A percentile compares a stretch with the other conserved stretches of the same genome.
These are phyloP conservation scores for Zaprionus ghesquierei DNA, from an alignment of 1,140 invertebrate genomes.

Conservation along the genomic window DNA sequence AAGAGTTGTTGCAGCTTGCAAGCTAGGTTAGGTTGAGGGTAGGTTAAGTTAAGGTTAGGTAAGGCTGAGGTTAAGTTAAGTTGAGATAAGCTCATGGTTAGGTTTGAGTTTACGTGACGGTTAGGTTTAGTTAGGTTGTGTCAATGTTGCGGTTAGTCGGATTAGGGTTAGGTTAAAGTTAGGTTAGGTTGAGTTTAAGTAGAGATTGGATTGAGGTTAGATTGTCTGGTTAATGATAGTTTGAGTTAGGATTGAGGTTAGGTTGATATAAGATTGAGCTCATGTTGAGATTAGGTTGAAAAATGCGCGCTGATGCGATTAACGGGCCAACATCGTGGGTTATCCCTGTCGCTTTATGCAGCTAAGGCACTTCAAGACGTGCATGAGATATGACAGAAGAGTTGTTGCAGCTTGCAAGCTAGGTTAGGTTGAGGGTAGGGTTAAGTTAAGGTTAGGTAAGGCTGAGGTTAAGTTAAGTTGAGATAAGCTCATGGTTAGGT, in stretches of 20 bases:
- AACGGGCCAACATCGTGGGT: slow-evolving; percentile 30
- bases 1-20: background rate
- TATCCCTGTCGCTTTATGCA: too few species aligned
- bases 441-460: background rate
- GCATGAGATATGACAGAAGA: too few species aligned
- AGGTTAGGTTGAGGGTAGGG: too few species aligned
- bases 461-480: background rate
- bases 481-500: background rate
- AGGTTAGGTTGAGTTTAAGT: too few species aligned
- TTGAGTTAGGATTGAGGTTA: too few species aligned
- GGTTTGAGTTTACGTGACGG: background rate
- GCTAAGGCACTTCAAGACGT: too few species aligned
- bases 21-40: background rate
- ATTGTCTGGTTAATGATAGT: too few species aligned
- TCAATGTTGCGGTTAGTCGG: too few species aligned
- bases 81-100: background rate
- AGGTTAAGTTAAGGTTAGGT: background rate
- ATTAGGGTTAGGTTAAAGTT: too few species aligned
- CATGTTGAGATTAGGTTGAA: background rate
- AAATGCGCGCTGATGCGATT: slow-evolving; percentile 57
- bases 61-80: background rate
- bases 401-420: background rate
- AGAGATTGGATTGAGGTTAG: too few species aligned
- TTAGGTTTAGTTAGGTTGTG: background rate
- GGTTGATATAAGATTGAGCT: too few species aligned